Conservation (phyloP, 2,113 vertebrate genomes). For the pig (Sus scrofa) region T2T-Sscrofa CM000820.6:29290001-29290500, state of each 20-base stretch:
- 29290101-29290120: background rate
- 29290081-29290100: background rate
- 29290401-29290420: background rate
- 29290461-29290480: background rate
- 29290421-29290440: background rate
- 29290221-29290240: no score
- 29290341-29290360: background rate
- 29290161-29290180: background rate
- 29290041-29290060: background rate
- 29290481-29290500: background rate
- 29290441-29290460: background rate
- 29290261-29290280: background rate
- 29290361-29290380: background rate
- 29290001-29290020: background rate
- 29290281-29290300: background rate
- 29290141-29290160: background rate
- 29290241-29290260: background rate
- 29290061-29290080: background rate
- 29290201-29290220: no score
- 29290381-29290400: background rate
- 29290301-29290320: background rate
- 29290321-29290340: background rate
- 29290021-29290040: background rate
- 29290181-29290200: background rate
- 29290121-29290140: background rate